Evolutionary conservation across 1,140 invertebrate species (phyloP).

Genomic region (Sminthurides bifidus): DNA sequence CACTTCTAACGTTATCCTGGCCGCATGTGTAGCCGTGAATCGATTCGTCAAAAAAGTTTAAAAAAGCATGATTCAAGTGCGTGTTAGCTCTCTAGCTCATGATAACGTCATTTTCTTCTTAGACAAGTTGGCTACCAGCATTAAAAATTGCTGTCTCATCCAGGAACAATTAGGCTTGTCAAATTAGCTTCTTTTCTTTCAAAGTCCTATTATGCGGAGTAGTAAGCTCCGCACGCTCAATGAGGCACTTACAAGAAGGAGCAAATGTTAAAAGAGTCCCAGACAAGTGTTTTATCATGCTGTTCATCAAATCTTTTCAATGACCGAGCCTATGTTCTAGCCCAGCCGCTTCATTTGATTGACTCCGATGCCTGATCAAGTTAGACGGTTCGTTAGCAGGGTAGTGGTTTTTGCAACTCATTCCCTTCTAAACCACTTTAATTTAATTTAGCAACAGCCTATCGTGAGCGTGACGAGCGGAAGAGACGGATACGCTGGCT

Average conservation of each 20-base stretch:
- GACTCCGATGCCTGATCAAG: neutral
- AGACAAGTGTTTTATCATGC: slow-evolving; percentile 13
- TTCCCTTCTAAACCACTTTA: slow-evolving; percentile 6
- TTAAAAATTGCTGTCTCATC: slow-evolving; percentile 26
- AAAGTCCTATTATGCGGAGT: neutral
- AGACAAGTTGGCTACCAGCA: neutral
- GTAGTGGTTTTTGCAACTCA: neutral
- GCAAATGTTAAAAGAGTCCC: too few species aligned
- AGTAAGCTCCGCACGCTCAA: neutral
- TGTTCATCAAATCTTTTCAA: slow-evolving; percentile 1
- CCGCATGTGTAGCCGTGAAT: neutral
- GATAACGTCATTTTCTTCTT: neutral
- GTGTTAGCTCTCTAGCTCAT: neutral
- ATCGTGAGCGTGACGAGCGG: slow-evolving; percentile 9
- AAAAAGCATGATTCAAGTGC: too few species aligned
- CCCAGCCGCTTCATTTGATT: neutral
- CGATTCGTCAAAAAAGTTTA: neutral
- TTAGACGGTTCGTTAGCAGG: neutral
- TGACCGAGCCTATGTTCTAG: neutral
- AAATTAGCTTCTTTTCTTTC: slow-evolving; percentile 23
- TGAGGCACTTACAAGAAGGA: neutral
- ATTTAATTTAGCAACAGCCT: slow-evolving; percentile 13
- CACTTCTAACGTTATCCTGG: neutral
- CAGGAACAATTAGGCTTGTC: slow-evolving; percentile 29
- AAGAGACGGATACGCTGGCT: too few species aligned